phyloP scores from a whole-genome alignment of 2,888 invertebrate species.

The Ennomos fuscantarius region DNA sequence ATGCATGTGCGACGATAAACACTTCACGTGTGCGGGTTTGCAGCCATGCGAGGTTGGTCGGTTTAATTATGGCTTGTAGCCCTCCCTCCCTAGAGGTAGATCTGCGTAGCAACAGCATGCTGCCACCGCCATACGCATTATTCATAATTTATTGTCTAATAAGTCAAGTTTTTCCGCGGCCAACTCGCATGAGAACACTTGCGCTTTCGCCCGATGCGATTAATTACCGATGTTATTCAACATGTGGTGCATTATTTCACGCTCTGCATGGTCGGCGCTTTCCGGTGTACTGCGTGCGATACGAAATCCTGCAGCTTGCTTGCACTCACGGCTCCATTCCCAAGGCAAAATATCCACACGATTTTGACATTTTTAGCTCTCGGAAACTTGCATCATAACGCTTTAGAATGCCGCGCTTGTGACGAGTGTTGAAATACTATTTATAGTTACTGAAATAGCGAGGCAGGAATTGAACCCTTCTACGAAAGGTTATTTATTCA shows the following conservation, averaged over 20 bases:
- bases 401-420: conserved; percentile 66
- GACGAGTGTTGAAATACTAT: conserved; percentile 62
- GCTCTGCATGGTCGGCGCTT: conserved; percentile 62
- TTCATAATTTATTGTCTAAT: conserved; percentile 56
- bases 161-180: conserved; percentile 60
- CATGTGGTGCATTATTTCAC: conserved; percentile 78
- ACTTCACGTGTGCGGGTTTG: conserved; percentile 28
- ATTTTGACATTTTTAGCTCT: conserved; percentile 79
- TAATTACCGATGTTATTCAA: conserved; percentile 77
- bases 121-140: conserved; percentile 36
- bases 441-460: conserved; percentile 43
- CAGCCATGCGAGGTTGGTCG: conserved; percentile 30
- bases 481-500: neutral
- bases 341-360: conserved; percentile 70
- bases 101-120: conserved; percentile 39
- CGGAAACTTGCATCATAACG: conserved; percentile 64
- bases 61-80: conserved; percentile 35
- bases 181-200: conserved; percentile 75
- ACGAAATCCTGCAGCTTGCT: conserved; percentile 40
- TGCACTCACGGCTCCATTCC: conserved; percentile 52
- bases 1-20: conserved; percentile 14
- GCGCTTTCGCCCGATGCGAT: conserved; percentile 74
- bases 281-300: conserved; percentile 56
- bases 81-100: conserved; percentile 33
- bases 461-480: conserved; percentile 2